These are phyloP conservation scores for Callosobruchus maculatus DNA, from an alignment of 2,888 invertebrate species.

Conservation along the genomic window DNA sequence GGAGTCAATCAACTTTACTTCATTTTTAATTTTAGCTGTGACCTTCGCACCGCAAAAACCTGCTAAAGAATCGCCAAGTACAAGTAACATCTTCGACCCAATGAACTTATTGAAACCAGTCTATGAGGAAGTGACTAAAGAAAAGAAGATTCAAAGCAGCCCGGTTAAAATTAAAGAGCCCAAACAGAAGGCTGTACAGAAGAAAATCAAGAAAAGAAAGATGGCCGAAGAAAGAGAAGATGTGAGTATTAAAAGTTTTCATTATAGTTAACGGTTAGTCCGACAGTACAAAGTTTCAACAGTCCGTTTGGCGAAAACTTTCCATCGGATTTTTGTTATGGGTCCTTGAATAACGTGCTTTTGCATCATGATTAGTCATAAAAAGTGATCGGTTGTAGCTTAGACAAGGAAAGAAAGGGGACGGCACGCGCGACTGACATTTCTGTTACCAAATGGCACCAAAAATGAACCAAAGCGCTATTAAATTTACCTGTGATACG, in stretches of 20 bases:
- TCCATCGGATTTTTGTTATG: too few relatives aligned
- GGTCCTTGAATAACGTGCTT: too few relatives aligned
- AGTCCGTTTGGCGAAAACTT: too few relatives aligned
- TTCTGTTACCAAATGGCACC: too few relatives aligned
- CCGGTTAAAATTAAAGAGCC: slow-evolving; percentile 15
- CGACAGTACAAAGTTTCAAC: too few relatives aligned
- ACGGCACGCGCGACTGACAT: too few relatives aligned
- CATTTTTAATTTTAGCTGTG: not conserved
- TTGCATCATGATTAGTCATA: too few relatives aligned
- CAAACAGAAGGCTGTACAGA: slow-evolving; percentile 18
- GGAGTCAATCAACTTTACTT: too few relatives aligned
- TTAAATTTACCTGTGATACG: too few relatives aligned
- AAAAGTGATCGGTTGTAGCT: too few relatives aligned
- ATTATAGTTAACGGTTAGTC: not conserved
- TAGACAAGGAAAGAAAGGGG: too few relatives aligned
- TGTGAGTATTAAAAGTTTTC: slow-evolving; percentile 16
- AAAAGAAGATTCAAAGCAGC: slow-evolving; percentile 18
- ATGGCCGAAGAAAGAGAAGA: slow-evolving; percentile 30
- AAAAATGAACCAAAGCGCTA: too few relatives aligned
- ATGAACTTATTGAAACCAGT: slow-evolving; percentile 41
- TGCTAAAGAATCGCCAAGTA: slow-evolving; percentile 4
- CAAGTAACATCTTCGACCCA: slow-evolving; percentile 31
- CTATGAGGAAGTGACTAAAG: slow-evolving; percentile 35
- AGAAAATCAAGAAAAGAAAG: slow-evolving; percentile 25
- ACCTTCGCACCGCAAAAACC: slow-evolving; percentile 1